phyloP scores from a whole-genome alignment of 1,140 invertebrate genomes.

The Aporrectodea caliginosa region DNA sequence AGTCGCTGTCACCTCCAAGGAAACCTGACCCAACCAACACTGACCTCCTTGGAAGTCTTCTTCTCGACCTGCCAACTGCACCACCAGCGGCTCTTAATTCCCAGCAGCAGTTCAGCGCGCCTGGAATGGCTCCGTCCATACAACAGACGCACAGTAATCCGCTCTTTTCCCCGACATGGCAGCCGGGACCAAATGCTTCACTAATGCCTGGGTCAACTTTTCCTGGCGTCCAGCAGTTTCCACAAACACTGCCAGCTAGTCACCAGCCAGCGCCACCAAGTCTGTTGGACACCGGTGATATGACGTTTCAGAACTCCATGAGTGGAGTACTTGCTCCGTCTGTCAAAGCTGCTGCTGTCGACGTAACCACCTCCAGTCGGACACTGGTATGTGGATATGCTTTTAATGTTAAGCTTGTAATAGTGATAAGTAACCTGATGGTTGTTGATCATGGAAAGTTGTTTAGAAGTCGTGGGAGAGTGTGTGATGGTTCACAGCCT shows the following conservation, averaged over 20 bases:
- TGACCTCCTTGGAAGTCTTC: background rate
- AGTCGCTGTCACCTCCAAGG: background rate
- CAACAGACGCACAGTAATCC: no score
- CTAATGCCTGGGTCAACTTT: background rate
- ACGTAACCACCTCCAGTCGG: no score
- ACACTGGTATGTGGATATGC: no score
- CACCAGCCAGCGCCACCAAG: background rate
- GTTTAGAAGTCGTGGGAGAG: no score
- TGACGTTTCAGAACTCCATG: background rate
- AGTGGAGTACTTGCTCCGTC: background rate
- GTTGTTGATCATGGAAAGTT: no score
- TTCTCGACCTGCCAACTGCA: background rate
- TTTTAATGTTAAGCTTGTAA: no score
- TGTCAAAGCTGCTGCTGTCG: background rate
- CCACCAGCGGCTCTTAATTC: no score
- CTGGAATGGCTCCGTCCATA: no score
- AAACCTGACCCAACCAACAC: background rate
- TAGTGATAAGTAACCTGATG: no score
- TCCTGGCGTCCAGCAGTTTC: background rate
- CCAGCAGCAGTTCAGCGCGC: no score
- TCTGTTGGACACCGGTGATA: background rate
- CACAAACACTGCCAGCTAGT: background rate
- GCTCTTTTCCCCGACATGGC: background rate
- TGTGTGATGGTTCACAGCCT: no score
- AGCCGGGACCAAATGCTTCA: background rate